These are phyloP conservation scores for Fundulus diaphanus DNA, from an alignment of 2,797 vertebrate genomes.

Conservation along the genomic window DNA sequence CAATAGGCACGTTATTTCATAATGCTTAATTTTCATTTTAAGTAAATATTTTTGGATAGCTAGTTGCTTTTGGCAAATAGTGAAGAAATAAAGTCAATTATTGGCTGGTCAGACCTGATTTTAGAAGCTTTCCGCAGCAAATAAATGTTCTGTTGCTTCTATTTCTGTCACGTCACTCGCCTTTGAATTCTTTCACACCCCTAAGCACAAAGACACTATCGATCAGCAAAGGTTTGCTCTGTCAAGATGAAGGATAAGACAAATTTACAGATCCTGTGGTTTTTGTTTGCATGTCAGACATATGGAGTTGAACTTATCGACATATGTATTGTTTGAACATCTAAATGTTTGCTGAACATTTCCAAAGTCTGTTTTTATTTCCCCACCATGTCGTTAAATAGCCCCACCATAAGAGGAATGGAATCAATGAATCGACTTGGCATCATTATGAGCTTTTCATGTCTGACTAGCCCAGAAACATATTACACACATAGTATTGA, in stretches of 20 bases:
- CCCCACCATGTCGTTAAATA: not conserved
- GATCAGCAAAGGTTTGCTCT: conserved; percentile 49
- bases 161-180: conserved; percentile 40
- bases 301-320: conserved; percentile 49
- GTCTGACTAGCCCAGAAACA: conserved; percentile 21
- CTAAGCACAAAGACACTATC: conserved; percentile 63
- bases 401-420: conserved; percentile 8
- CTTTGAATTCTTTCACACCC: conserved; percentile 21
- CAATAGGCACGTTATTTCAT: not conserved
- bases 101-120: conserved; percentile 42
- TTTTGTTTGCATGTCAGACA: conserved; percentile 57
- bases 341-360: conserved; percentile 31
- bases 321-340: conserved; percentile 44
- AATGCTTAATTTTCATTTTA: conserved; percentile 17
- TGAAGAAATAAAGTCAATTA: conserved; percentile 36
- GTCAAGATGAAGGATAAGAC: conserved; percentile 52
- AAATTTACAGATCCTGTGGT: conserved; percentile 45
- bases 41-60: conserved; percentile 38
- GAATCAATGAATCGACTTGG: conserved; percentile 13
- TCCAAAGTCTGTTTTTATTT: conserved; percentile 19
- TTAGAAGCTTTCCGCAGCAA: conserved; percentile 44
- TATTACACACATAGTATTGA: conserved; percentile 11
- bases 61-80: conserved; percentile 33
- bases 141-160: conserved; percentile 44
- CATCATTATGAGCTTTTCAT: conserved; percentile 21